These are phyloP conservation scores for Promerops cafer DNA, from an alignment of 2,113 vertebrate species.

Conservation along the genomic window DNA sequence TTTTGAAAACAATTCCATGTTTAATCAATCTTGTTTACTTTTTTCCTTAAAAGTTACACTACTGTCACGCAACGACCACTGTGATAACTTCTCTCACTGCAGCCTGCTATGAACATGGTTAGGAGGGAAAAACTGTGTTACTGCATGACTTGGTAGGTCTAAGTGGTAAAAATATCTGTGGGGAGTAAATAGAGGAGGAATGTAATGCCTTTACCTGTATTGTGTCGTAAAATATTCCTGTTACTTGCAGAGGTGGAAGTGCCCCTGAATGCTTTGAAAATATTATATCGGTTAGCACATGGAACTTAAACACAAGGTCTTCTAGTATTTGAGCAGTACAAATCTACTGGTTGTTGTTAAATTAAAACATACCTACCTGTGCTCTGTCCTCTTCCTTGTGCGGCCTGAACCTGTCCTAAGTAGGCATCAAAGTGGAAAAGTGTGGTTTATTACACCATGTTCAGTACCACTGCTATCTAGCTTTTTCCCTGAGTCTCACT, in stretches of 20 bases:
- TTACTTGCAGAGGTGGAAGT: constrained; percentile 66
- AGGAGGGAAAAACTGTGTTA: background rate
- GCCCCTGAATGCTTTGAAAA: constrained; percentile 83
- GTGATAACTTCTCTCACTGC: background rate
- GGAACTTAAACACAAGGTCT: background rate
- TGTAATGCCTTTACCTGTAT: constrained; percentile 75
- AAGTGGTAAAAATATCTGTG: background rate
- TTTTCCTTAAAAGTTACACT: background rate
- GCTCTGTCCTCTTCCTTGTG: constrained; percentile 71
- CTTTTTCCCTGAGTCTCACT: background rate
- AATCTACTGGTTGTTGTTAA: background rate
- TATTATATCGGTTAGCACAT: constrained; percentile 48
- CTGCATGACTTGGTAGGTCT: background rate
- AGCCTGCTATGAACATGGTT: background rate
- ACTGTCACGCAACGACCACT: accelerated
- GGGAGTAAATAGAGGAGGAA: background rate
- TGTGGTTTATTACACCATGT: background rate
- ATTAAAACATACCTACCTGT: constrained; percentile 80
- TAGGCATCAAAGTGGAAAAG: constrained; percentile 54
- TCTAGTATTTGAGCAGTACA: constrained; percentile 6
- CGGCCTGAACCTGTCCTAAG: constrained; percentile 77
- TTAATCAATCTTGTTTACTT: background rate
- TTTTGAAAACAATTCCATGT: background rate
- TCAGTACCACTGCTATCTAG: background rate
- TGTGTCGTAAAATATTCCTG: constrained; percentile 66